phyloP scores from a whole-genome alignment of 2,888 invertebrate species.

The Pheosia gnoma region DNA sequence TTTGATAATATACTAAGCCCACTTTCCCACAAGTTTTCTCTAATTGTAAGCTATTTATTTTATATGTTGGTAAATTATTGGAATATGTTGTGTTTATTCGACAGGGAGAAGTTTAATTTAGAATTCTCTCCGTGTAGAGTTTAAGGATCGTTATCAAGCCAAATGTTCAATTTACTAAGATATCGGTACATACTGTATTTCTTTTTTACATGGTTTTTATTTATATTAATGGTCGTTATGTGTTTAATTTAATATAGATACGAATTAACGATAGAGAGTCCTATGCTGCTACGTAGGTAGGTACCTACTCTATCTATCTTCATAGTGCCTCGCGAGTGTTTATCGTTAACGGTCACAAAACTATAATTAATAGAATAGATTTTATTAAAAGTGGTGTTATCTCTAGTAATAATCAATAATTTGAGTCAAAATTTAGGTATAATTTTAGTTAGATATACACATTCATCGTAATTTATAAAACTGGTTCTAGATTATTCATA shows the following conservation, averaged over 20 bases:
- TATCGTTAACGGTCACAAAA: background rate
- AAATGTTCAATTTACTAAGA: no score
- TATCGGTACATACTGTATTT: background rate
- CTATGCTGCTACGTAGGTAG: background rate
- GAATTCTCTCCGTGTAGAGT: no score
- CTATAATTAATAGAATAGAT: background rate
- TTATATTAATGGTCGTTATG: background rate
- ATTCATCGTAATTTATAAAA: slow-evolving; percentile 20
- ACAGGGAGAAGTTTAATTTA: no score
- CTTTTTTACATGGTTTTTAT: background rate
- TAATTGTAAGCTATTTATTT: no score
- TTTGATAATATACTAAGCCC: background rate
- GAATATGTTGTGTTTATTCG: no score
- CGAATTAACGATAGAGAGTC: background rate
- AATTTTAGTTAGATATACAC: slow-evolving; percentile 33
- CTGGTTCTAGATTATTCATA: slow-evolving; percentile 26
- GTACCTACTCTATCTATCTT: background rate
- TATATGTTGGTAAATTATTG: no score
- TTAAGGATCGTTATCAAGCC: background rate
- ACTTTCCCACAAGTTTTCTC: no score
- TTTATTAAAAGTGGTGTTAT: background rate
- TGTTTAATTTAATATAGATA: background rate
- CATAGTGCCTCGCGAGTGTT: background rate
- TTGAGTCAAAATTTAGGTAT: slow-evolving; percentile 10
- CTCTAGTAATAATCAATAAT: background rate